Evolutionary conservation across 2,888 invertebrate genomes (phyloP), one percentile per base, ranked within the genome.

Genomic region (Hymenopus coronatus): DNA sequence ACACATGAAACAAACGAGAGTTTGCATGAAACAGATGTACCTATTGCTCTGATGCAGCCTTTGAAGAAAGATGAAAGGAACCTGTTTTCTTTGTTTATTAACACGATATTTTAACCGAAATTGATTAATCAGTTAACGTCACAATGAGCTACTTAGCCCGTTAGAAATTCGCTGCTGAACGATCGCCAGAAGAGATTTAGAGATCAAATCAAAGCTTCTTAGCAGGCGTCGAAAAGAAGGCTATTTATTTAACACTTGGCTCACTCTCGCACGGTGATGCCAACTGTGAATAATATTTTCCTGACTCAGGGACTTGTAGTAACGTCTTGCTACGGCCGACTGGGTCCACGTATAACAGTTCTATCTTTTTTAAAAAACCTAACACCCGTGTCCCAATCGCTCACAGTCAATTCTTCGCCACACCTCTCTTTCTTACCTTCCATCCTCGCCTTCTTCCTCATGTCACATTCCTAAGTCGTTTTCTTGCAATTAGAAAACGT

Each of bases 321-420:
- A 20, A 70, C 54, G 54, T 70, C 54, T 70, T 70, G 54, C 54
- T 70, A 70, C 25, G 54, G 54, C 54, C 54, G 54, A 54, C 86
- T 70, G 54, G 70, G 86, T 81, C 86, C 81, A 81, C 86, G 46
- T 27, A 81, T 81, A 86, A 86, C 81, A 81, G 70, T 81, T 86
- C 28, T 28, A 28, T 81, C 30, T 86, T 28, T 28, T 86, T 70
- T 28, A 70, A 70, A 70, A 70, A 70, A 70, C 70, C 81, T 86
- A 70, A 30, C 81, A 86, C 86, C 81, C 86, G 86, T 86, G 86
- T 86, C 28, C 86, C 86, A 86, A 86, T 86, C 86, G 81, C 30
- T 86, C 86, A 86, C 86, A 30, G 86, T 86, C 86, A 86, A 70
- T 81, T 86, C 81, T 27, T 70, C 20, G 54, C 54, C 54, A 70